Evolutionary conservation across 2,888 invertebrate genomes (phyloP).

Genomic region (Loripinus fragilis): DNA sequence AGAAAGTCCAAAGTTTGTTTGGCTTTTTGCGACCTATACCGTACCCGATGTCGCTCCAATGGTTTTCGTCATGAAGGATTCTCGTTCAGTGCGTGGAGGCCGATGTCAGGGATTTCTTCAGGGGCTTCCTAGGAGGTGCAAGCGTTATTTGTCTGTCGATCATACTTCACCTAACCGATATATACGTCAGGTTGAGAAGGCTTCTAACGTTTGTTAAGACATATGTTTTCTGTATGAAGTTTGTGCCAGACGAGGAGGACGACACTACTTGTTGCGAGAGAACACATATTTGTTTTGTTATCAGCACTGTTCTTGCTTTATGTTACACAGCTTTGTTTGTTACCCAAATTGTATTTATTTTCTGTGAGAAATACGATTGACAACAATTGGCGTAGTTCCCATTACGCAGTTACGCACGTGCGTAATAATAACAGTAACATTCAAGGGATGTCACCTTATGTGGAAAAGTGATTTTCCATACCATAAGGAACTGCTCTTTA

Average conservation of each 20-base stretch:
- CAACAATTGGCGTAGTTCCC: too few relatives aligned
- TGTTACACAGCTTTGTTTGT: not conserved
- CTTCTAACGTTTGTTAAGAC: not conserved
- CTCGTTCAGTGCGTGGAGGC: conserved; percentile 13
- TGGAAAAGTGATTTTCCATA: too few relatives aligned
- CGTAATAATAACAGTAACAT: too few relatives aligned
- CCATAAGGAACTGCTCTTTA: too few relatives aligned
- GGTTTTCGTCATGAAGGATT: conserved; percentile 30
- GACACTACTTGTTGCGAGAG: not conserved
- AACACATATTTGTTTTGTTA: not conserved
- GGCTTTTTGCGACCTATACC: too few relatives aligned
- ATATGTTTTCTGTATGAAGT: not conserved
- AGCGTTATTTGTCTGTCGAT: conserved; percentile 30
- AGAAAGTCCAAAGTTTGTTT: too few relatives aligned
- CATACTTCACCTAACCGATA: conserved; percentile 16
- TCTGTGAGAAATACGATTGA: too few relatives aligned
- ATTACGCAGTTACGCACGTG: too few relatives aligned
- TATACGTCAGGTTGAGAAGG: conserved; percentile 1
- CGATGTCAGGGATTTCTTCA: conserved; percentile 27
- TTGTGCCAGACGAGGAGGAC: not conserved
- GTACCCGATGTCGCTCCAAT: too few relatives aligned
- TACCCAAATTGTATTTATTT: not conserved
- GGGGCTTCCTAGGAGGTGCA: conserved; percentile 19
- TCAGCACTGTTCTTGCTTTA: not conserved
- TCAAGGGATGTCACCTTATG: too few relatives aligned